These are phyloP conservation scores for Taenaris catops DNA, from an alignment of 2,888 invertebrate genomes.

Conservation along the genomic window DNA sequence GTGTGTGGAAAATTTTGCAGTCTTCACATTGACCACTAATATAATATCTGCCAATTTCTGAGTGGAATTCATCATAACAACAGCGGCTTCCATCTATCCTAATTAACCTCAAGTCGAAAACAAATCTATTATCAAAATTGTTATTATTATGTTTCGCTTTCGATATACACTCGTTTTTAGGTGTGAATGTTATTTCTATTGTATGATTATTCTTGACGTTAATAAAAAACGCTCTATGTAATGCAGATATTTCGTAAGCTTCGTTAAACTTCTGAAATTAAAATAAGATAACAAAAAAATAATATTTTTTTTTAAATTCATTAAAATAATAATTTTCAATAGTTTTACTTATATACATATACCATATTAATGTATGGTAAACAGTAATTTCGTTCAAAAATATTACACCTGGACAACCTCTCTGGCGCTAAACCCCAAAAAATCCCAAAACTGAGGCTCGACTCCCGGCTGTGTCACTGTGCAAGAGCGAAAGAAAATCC, in stretches of 20 bases:
- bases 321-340: no score
- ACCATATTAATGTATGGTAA: no score
- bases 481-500: no score
- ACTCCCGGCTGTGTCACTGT: no score
- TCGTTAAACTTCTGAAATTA: slow-evolving; percentile 59
- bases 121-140: slow-evolving; percentile 49
- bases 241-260: slow-evolving; percentile 59
- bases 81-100: slow-evolving; percentile 52
- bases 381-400: no score
- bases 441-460: no score
- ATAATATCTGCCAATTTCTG: slow-evolving; percentile 73
- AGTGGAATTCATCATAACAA: slow-evolving; percentile 54
- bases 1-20: slow-evolving; percentile 61
- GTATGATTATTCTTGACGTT: slow-evolving; percentile 35
- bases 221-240: slow-evolving; percentile 59
- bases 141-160: slow-evolving; percentile 44
- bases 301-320: no score
- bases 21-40: slow-evolving; percentile 78
- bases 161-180: slow-evolving; percentile 57
- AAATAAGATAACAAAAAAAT: neutral
- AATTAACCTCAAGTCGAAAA: slow-evolving; percentile 60
- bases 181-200: slow-evolving; percentile 51
- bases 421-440: no score
- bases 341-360: no score
- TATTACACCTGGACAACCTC: no score